Evolutionary conservation across 2,113 vertebrate species (phyloP).

Genomic region (Osmerus mordax): DNA sequence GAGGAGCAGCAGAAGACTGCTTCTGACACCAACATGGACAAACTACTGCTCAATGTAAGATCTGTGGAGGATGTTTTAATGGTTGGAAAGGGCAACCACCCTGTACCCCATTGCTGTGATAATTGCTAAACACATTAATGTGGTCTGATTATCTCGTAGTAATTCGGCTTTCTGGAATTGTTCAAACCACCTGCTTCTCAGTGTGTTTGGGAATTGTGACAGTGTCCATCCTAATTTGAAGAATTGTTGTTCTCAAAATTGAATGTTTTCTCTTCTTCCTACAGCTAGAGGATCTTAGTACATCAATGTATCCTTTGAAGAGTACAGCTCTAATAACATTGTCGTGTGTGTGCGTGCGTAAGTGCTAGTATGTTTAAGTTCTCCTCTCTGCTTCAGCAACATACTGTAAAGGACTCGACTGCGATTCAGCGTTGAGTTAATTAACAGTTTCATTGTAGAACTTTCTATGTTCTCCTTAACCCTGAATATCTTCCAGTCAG

Average conservation of each 20-base stretch:
- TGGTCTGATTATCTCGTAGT: background rate
- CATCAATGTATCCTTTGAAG: conserved; percentile 97
- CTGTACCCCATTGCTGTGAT: background rate
- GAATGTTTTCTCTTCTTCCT: conserved; percentile 31
- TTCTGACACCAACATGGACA: conserved; percentile 90
- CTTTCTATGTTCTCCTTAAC: conserved; percentile 69
- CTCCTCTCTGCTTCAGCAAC: too few species aligned
- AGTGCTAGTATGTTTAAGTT: too few species aligned
- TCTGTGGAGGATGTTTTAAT: background rate
- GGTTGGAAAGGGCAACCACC: background rate
- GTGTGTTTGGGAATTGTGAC: too few species aligned
- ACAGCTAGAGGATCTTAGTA: conserved; percentile 97
- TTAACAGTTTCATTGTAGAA: background rate
- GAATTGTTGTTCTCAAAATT: background rate
- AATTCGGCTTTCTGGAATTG: background rate
- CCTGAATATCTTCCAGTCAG: conserved; percentile 73
- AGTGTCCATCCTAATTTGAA: too few species aligned
- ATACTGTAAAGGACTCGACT: background rate
- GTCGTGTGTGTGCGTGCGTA: too few species aligned
- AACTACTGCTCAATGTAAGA: conserved; percentile 89
- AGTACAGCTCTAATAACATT: background rate
- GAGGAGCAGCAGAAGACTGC: conserved; percentile 86
- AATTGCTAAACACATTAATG: background rate
- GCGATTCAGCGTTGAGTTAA: background rate
- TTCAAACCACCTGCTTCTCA: too few species aligned